A percentile compares a stretch with the other conserved stretches of the same genome.
Conservation (phyloP, 2,113 vertebrate species). For the Sander vitreus region DNA sequence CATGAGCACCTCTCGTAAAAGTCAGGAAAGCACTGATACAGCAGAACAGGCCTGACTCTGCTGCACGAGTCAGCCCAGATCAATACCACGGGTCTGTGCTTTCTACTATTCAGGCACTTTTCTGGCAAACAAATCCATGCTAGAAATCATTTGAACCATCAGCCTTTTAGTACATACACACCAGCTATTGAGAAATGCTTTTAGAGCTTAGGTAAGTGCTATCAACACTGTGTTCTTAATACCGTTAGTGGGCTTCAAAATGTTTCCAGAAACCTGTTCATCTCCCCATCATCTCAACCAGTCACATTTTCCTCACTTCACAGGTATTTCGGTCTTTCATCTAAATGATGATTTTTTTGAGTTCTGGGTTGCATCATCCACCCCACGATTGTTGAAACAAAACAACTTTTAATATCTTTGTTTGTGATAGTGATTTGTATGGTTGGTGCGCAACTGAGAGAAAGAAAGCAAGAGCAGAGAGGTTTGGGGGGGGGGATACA, state of each 20-base stretch:
- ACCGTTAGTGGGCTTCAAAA: slow-evolving; percentile 49
- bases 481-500: neutral
- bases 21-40: slow-evolving; percentile 84
- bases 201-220: slow-evolving; percentile 76
- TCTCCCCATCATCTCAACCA: slow-evolving; percentile 32
- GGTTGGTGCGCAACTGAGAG: slow-evolving; percentile 9
- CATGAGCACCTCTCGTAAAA: slow-evolving; percentile 79
- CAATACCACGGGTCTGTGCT: slow-evolving; percentile 75
- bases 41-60: slow-evolving; percentile 78
- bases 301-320: slow-evolving; percentile 24
- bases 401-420: neutral
- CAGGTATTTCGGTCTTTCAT: slow-evolving; percentile 42
- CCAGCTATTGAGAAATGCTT: slow-evolving; percentile 76
- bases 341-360: slow-evolving; percentile 35
- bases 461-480: neutral
- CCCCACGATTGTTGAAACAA: neutral
- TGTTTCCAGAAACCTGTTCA: slow-evolving; percentile 53
- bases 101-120: slow-evolving; percentile 74
- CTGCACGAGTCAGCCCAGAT: slow-evolving; percentile 74
- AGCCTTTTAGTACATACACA: slow-evolving; percentile 70
- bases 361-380: neutral
- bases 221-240: slow-evolving; percentile 67
- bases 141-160: slow-evolving; percentile 74
- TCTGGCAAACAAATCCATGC: slow-evolving; percentile 78
- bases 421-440: slow-evolving; percentile 26